phyloP scores from a whole-genome alignment of 2,113 vertebrate genomes.

The Vanacampus margaritifer region DNA sequence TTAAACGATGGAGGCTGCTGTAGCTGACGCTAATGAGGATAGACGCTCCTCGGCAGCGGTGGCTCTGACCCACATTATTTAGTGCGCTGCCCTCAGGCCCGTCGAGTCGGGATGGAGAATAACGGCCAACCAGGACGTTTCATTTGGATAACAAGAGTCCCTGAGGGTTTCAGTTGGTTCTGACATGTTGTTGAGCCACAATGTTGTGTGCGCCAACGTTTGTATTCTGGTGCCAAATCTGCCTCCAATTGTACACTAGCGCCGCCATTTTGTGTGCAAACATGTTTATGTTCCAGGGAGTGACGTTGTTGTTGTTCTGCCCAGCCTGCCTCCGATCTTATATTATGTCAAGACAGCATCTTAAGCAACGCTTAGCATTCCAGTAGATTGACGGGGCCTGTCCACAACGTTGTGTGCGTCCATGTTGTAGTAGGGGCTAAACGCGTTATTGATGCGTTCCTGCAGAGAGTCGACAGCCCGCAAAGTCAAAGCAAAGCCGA shows the following conservation, averaged over 20 bases:
- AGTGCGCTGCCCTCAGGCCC: slow-evolving; percentile 20
- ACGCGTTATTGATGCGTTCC: neutral
- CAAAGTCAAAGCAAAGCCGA: slow-evolving; percentile 1
- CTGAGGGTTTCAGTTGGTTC: neutral
- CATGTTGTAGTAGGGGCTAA: neutral
- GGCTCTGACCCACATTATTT: slow-evolving; percentile 58
- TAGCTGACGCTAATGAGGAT: slow-evolving; percentile 45
- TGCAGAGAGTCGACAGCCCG: neutral
- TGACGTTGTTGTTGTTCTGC: neutral
- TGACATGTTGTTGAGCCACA: neutral
- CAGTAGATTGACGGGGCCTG: neutral
- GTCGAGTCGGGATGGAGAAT: slow-evolving; percentile 34
- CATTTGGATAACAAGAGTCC: neutral
- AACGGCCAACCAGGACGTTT: slow-evolving; percentile 37
- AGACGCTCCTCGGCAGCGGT: slow-evolving; percentile 33
- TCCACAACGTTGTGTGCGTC: neutral
- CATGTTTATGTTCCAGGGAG: neutral
- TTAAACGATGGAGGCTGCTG: slow-evolving; percentile 5
- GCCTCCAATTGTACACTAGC: no score
- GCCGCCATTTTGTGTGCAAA: neutral
- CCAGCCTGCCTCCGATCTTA: neutral
- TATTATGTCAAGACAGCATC: neutral
- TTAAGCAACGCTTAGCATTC: neutral
- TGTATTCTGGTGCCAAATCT: neutral
- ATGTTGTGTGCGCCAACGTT: neutral